Conservation (phyloP, 2,113 vertebrate genomes). For the Strix uralensis region DNA sequence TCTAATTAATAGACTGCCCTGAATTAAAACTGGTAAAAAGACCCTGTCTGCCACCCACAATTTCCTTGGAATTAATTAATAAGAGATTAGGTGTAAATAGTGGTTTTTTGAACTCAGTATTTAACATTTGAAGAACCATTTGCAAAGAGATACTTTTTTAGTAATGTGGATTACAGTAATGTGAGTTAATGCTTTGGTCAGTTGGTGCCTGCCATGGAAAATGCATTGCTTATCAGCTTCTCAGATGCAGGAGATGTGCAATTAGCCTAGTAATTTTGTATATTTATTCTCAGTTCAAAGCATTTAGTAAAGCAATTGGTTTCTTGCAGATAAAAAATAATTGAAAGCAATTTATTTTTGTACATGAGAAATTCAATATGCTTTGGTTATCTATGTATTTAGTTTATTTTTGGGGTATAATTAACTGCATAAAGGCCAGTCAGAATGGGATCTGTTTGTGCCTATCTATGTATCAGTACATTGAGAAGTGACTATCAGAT, state of each 20-base stretch:
- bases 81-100: not conserved
- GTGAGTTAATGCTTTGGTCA: not conserved
- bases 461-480: not conserved
- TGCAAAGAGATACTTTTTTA: not conserved
- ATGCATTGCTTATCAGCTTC: not conserved
- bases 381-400: not conserved
- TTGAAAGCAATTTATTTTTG: not conserved
- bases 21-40: not conserved
- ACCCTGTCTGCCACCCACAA: not conserved
- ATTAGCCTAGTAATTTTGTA: not conserved
- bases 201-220: not conserved
- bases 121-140: not conserved
- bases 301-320: not conserved
- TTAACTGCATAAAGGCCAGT: not conserved
- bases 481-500: not conserved
- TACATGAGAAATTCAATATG: not conserved
- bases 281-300: slow-evolving; percentile 5
- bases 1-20: not conserved
- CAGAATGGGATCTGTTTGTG: not conserved
- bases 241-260: not conserved
- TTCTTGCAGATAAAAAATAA: slow-evolving; percentile 1
- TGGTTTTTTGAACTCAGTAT: not conserved
- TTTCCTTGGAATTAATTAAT: not conserved
- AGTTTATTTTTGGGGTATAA: not conserved
- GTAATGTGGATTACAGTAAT: not conserved